A percentile compares a stretch with the other conserved stretches of the same genome.
Conservation (phyloP, 1,140 invertebrate genomes). For the Macrotrachela quadricornifera region DNA sequence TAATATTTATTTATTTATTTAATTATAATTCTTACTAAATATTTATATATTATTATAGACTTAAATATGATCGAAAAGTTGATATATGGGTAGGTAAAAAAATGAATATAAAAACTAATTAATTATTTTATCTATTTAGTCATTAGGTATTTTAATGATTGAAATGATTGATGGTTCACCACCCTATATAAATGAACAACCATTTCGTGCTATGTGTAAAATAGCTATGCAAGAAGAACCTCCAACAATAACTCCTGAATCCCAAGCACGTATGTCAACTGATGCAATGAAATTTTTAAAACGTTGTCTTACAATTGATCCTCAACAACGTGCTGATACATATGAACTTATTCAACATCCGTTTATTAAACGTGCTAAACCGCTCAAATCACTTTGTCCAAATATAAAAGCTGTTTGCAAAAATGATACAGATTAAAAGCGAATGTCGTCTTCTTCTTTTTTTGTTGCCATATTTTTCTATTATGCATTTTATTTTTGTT, state of each 20-base stretch:
- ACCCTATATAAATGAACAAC: conserved; percentile 28
- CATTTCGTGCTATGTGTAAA: conserved; percentile 21
- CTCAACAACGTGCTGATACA: conserved; percentile 4
- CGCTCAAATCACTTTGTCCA: too few relatives aligned
- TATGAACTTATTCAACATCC: neutral
- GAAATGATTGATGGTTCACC: conserved; percentile 33
- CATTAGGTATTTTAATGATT: conserved; percentile 29
- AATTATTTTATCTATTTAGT: conserved; percentile 21
- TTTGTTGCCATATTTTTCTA: too few relatives aligned
- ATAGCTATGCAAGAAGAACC: conserved; percentile 26
- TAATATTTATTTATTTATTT: neutral
- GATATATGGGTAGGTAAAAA: conserved; percentile 20
- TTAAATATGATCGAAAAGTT: conserved; percentile 28
- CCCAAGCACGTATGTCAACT: neutral
- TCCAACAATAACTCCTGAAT: conserved; percentile 11
- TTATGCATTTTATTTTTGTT: too few relatives aligned
- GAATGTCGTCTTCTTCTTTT: too few relatives aligned
- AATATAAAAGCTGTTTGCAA: too few relatives aligned
- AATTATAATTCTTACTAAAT: too few relatives aligned
- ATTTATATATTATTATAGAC: conserved; percentile 28
- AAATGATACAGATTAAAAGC: too few relatives aligned
- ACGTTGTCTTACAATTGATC: conserved; percentile 8
- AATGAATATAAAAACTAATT: too few relatives aligned
- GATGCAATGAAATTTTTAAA: conserved; percentile 4
- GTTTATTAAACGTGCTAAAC: too few relatives aligned